These are phyloP conservation scores for Amiota mariae DNA, from an alignment of 2,888 invertebrate genomes.

Conservation along the genomic window DNA sequence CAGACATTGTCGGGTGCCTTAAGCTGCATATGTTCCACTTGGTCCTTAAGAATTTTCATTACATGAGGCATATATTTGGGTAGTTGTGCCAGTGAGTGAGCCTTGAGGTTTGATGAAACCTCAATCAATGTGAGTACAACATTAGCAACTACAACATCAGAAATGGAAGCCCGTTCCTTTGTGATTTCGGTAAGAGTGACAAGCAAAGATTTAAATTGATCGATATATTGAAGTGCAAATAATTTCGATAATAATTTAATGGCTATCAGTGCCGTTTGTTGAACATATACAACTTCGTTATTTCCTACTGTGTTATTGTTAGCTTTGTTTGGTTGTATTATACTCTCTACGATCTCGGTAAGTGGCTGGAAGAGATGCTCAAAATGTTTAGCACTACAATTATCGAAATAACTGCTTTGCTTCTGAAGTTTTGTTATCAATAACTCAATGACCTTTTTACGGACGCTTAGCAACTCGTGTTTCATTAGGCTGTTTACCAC, in stretches of 20 bases:
- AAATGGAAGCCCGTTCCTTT: constrained; percentile 60
- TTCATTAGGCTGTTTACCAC: constrained; percentile 84
- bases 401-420: constrained; percentile 77
- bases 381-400: constrained; percentile 75
- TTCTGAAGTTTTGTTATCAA: constrained; percentile 86
- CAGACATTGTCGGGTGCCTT: constrained; percentile 67
- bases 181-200: constrained; percentile 78
- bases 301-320: constrained; percentile 67
- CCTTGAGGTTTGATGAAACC: constrained; percentile 82
- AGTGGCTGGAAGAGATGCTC: constrained; percentile 78
- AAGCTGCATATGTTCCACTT: constrained; percentile 75
- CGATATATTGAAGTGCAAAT: constrained; percentile 80
- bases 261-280: constrained; percentile 88
- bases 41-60: constrained; percentile 79
- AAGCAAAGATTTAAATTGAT: constrained; percentile 82
- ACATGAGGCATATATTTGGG: constrained; percentile 86
- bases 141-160: constrained; percentile 79
- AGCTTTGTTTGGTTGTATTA: constrained; percentile 73
- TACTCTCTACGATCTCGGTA: constrained; percentile 76
- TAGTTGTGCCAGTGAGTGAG: constrained; percentile 83
- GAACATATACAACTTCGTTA: constrained; percentile 78
- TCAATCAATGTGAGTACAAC: constrained; percentile 80
- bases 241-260: constrained; percentile 87
- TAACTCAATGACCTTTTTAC: constrained; percentile 88
- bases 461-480: constrained; percentile 82